These are phyloP conservation scores for Drosophila trichaetosa DNA, from an alignment of 2,888 invertebrate genomes.

Conservation along the genomic window DNA sequence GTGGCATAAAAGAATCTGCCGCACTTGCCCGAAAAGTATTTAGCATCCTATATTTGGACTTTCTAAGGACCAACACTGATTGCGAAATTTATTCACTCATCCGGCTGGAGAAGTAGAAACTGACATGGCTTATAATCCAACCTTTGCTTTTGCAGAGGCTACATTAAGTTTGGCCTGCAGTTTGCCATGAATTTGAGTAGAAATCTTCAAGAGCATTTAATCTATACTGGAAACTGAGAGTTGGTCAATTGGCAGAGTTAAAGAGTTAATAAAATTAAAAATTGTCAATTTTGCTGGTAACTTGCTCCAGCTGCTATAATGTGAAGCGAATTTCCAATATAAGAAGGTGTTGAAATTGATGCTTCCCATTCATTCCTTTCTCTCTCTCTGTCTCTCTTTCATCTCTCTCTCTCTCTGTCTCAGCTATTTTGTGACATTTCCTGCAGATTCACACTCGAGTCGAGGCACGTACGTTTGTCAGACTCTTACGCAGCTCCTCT, in stretches of 20 bases:
- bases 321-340: not conserved
- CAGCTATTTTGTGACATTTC: conserved; percentile 14
- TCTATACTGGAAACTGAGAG: not conserved
- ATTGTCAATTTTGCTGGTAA: not conserved
- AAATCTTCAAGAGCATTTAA: not conserved
- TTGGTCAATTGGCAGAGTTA: not conserved
- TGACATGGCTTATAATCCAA: not conserved
- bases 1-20: not conserved
- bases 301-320: not conserved
- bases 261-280: not conserved
- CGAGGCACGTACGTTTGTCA: conserved; percentile 60
- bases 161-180: not conserved
- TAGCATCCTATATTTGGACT: not conserved
- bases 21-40: not conserved
- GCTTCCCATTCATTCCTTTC: not conserved
- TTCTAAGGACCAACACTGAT: not conserved
- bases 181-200: not conserved
- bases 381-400: not conserved
- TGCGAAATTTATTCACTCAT: not conserved
- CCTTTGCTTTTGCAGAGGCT: not conserved
- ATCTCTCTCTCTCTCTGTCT: not conserved
- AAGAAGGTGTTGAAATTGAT: conserved; percentile 15
- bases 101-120: not conserved
- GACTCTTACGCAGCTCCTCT: conserved; percentile 31
- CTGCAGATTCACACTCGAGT: conserved; percentile 62